Conservation (phyloP, 2,888 invertebrate genomes). For the Epicampocera succincta region DNA sequence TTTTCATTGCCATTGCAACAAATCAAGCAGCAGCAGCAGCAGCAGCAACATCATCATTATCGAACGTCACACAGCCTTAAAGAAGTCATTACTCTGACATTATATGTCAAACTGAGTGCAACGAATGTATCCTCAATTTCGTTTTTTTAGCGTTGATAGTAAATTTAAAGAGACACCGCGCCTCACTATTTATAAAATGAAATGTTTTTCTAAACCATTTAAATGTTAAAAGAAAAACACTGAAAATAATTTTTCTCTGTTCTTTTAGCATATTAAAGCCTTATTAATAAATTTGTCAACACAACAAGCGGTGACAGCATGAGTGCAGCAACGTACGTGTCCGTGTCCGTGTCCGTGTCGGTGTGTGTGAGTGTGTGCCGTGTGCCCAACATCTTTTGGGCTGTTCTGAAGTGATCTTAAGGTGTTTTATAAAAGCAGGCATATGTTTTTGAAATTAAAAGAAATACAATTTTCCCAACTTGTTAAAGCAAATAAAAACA, state of each 20-base stretch:
- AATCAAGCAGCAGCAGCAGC: slow-evolving; percentile 29
- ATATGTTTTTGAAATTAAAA: slow-evolving; percentile 53
- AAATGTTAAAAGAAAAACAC: background rate
- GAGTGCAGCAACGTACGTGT: slow-evolving; percentile 30
- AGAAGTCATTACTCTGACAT: slow-evolving; percentile 81
- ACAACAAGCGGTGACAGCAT: slow-evolving; percentile 76
- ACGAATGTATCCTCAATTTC: slow-evolving; percentile 33
- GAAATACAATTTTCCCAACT: slow-evolving; percentile 23
- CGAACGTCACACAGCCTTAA: slow-evolving; percentile 78
- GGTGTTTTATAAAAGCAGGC: slow-evolving; percentile 44
- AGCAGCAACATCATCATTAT: slow-evolving; percentile 63
- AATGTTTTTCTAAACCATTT: slow-evolving; percentile 35
- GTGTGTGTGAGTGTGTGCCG: too few species aligned
- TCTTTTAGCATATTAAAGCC: slow-evolving; percentile 76
- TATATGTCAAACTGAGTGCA: slow-evolving; percentile 77
- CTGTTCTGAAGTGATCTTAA: slow-evolving; percentile 20
- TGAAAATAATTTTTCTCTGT: slow-evolving; percentile 32
- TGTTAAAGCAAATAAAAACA: slow-evolving; percentile 51
- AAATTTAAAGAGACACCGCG: slow-evolving; percentile 53
- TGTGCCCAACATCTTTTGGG: background rate
- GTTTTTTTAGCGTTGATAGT: background rate
- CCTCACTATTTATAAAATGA: slow-evolving; percentile 10
- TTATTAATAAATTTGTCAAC: slow-evolving; percentile 81
- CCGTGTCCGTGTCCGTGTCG: slow-evolving; percentile 3
- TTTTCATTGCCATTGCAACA: slow-evolving; percentile 71